Base-by-base conservation (phyloP, 2,113 vertebrate genomes). In the Uropsilus gracilis region DNA sequence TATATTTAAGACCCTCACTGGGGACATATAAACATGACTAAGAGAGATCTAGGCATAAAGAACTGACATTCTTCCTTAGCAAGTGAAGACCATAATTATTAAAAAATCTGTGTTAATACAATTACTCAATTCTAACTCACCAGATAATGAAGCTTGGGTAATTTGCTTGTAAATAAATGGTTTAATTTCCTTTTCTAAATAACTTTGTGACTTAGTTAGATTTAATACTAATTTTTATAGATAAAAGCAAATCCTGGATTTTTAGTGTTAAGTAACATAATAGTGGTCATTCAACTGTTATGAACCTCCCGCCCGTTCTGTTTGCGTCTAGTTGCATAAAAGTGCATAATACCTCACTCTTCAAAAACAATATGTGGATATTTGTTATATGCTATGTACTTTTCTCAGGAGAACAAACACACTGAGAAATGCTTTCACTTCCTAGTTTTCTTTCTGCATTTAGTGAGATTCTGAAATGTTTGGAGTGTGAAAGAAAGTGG, bases 111-210 rank as follows among this genome's bases (percentile, higher is more conserved):
- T 85, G 6, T 81, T 89, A 85, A 77, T 86, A 94, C 34, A 6
- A 77, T 59, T 12, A 91, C 82, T 69, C 5, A 12, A 73, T 92
- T 96, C 69, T 89, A 89, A 89, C 1, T 84, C 77, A 72, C 61
- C 6, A 66, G 26, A 66, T 77, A 68, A 86, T n/a, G 17, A 64
- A 93, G 20, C 20, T 61, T 61, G 32, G 11, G 13, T 78, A 83
- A 75, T 13, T 63, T 93, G 4, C 20, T 72, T 89, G 81, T 80
- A 81, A 81, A 81, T 81, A 68, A 46, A 69, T 82, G 6, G 63
- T 76, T 94, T 93, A 20, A 94, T 66, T 89, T 80, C 7, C 18
- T 90, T 34, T 20, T 92, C 53, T 90, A 83, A 90, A 86, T 24
- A 66, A 42, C 61, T 90, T 75, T 93, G 55, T 75, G 37, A 28